These are phyloP conservation scores for Balaenoptera acutorostrata DNA, from an alignment of 2,113 vertebrate species.

Conservation along the genomic window DNA sequence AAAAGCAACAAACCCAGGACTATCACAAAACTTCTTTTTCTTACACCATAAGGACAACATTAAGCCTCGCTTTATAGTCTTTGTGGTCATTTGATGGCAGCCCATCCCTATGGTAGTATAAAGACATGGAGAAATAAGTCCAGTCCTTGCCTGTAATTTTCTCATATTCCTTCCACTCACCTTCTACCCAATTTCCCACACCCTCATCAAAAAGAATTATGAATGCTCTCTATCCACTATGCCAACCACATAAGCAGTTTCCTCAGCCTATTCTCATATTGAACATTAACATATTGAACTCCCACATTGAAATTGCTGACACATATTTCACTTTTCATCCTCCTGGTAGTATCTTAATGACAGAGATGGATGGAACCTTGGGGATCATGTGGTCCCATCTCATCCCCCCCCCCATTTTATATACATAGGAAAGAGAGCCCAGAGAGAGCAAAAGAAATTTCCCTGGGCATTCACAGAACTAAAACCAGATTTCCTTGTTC, in stretches of 20 bases:
- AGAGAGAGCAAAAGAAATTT: background rate
- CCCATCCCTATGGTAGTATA: background rate
- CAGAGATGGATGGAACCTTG: background rate
- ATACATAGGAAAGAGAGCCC: background rate
- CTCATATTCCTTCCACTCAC: background rate
- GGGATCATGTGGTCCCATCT: background rate
- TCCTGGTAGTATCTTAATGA: background rate
- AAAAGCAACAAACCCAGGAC: background rate
- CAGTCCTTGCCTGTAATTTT: background rate
- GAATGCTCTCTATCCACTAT: background rate
- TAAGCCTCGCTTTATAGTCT: background rate
- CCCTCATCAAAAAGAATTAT: background rate
- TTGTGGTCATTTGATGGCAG: background rate
- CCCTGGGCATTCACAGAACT: background rate
- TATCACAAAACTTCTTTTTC: background rate
- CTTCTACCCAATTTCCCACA: background rate
- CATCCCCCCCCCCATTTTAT: background rate
- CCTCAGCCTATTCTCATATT: background rate
- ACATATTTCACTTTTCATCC: background rate
- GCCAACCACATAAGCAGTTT: fast-evolving
- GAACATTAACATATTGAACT: background rate
- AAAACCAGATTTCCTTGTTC: background rate
- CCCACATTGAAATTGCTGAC: background rate
- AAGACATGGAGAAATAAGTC: background rate
- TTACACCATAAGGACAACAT: fast-evolving